Base-by-base conservation (phyloP, 2,797 vertebrate genomes). In the Coregonus sp. region DNA sequence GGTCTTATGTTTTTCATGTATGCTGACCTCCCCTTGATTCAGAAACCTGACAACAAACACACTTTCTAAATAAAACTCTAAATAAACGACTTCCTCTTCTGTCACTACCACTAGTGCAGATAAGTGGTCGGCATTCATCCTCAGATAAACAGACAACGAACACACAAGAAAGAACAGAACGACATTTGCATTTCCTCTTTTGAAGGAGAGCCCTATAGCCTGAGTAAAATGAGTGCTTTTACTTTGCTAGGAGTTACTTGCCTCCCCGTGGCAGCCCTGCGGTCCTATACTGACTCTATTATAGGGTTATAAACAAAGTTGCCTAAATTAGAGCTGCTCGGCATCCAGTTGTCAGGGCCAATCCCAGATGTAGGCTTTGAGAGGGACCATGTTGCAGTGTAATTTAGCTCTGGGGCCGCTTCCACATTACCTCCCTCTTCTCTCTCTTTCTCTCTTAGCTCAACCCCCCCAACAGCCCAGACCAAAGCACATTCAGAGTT, bases 301-400 rank as follows among this genome's bases (percentile, higher is more conserved):
- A 94, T 91, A 92, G 92, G 92, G 89, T 92, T 93, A 92, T 92
- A 93, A 94, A 93, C 91, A 94, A 93, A 92, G 92, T 91, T 86
- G 91, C 91, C 91, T 90, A 94, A 95, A 94, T 94, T 92, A 93
- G 91, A 93, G 90, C 92, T 86, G 92, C 87, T 88, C 89, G 75
- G 91, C 90, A 93, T 92, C 90, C 91, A 93, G 88, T 93, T 94
- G 93, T 94, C 92, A 93, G 83, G 89, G 90, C 90, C 92, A 93
- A 93, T 95, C 89, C 92, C 90, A 91, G 87, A 93, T 92, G 91
- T 92, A 91, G 90, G 90, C 88, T 89, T 82, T 94, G 93, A 95
- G 86, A 90, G 89, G 90, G 88, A 92, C 91, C 93, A 93, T 90
- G 90, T 80, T 90, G 88, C 90, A 88, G 87, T 89, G 81, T 91